Conservation (phyloP, 2,113 vertebrate species). For the Pteronura brasiliensis region DNA sequence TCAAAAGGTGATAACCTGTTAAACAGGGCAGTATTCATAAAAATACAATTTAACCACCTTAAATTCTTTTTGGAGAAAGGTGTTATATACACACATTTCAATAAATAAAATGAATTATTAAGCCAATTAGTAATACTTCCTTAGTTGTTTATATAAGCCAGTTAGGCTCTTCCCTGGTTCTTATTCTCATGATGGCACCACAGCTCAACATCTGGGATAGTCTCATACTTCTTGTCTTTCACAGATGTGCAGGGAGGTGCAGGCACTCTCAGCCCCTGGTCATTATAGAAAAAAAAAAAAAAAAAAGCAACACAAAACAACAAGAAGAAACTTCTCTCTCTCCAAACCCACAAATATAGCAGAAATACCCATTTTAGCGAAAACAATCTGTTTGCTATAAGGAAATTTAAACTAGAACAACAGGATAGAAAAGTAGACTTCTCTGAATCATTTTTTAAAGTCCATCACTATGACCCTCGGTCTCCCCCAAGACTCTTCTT, state of each 20-base stretch:
- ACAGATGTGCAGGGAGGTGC: not conserved
- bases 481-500: not conserved
- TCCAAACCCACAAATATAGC: not conserved
- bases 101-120: conserved; percentile 14
- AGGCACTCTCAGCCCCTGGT: not conserved
- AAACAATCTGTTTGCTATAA: not conserved
- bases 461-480: not conserved
- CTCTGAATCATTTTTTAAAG: not conserved
- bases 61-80: not conserved
- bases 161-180: not conserved
- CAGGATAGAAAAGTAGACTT: not conserved
- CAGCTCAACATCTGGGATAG: not conserved
- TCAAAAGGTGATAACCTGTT: not conserved
- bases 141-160: not conserved
- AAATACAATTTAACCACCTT: not conserved
- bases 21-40: not conserved
- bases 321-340: not conserved
- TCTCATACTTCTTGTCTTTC: not conserved
- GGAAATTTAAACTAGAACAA: conserved; percentile 15
- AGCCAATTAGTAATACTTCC: not conserved
- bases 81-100: not conserved
- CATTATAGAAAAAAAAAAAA: not conserved
- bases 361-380: not conserved
- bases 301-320: not conserved
- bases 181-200: not conserved